phyloP scores from a whole-genome alignment of 2,888 invertebrate genomes.

The Aphrophora alni region DNA sequence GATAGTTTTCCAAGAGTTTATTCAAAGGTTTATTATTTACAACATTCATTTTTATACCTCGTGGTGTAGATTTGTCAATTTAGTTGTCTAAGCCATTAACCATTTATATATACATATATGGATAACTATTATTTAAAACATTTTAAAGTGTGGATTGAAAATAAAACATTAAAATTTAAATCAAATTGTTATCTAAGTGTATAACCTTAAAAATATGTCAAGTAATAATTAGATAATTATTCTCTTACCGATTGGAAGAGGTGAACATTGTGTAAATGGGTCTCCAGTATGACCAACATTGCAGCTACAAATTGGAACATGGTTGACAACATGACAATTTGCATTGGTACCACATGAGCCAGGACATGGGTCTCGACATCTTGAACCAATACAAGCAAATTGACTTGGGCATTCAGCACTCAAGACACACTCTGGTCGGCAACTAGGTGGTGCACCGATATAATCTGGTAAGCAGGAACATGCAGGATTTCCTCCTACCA shows the following conservation, averaged over 20 bases:
- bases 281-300: conserved; percentile 61
- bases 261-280: conserved; percentile 67
- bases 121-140: too few relatives aligned
- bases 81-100: too few relatives aligned
- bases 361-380: conserved; percentile 57
- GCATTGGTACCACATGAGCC: conserved; percentile 54
- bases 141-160: too few relatives aligned
- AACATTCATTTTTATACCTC: too few relatives aligned
- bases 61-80: too few relatives aligned
- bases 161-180: too few relatives aligned
- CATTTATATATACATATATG: too few relatives aligned
- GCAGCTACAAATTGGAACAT: conserved; percentile 61
- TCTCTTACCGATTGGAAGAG: conserved; percentile 56
- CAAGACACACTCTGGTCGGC: conserved; percentile 53
- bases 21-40: too few relatives aligned
- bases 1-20: too few relatives aligned
- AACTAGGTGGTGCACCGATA: conserved; percentile 53
- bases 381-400: conserved; percentile 56
- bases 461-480: conserved; percentile 57
- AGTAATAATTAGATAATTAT: conserved; percentile 41
- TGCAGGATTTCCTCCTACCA: conserved; percentile 54
- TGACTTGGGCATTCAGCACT: conserved; percentile 55
- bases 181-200: too few relatives aligned
- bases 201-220: background rate
- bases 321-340: conserved; percentile 56